Conservation (phyloP, 2,797 vertebrate species). For the Pogonophryne albipinna region DNA sequence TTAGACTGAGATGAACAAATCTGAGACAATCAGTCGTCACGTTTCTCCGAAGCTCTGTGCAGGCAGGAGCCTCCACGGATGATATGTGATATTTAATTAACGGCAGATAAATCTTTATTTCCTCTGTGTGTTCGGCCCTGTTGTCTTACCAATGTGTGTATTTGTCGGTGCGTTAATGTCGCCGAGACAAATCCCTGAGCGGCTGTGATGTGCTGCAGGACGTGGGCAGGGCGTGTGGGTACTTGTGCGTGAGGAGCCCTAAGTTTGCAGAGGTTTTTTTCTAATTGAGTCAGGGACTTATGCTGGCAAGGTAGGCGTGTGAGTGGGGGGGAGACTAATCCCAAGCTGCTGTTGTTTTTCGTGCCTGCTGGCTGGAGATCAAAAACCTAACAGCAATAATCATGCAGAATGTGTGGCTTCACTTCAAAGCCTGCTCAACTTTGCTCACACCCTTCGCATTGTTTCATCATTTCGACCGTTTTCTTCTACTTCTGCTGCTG, state of each 20-base stretch:
- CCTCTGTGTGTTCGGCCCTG: slow-evolving; percentile 40
- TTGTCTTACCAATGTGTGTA: slow-evolving; percentile 46
- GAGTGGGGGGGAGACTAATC: slow-evolving; percentile 81
- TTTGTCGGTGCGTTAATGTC: slow-evolving; percentile 57
- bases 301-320: slow-evolving; percentile 80
- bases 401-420: slow-evolving; percentile 78
- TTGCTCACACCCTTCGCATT: slow-evolving; percentile 72
- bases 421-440: slow-evolving; percentile 81
- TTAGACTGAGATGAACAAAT: not conserved
- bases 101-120: slow-evolving; percentile 45
- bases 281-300: slow-evolving; percentile 85
- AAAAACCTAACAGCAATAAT: slow-evolving; percentile 83
- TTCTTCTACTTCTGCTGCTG: slow-evolving; percentile 31
- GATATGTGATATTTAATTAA: slow-evolving; percentile 56
- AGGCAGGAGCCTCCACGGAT: slow-evolving; percentile 12
- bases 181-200: slow-evolving; percentile 60
- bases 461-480: slow-evolving; percentile 70
- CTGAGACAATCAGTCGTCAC: not conserved
- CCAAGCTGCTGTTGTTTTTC: slow-evolving; percentile 82
- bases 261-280: slow-evolving; percentile 82
- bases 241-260: slow-evolving; percentile 76
- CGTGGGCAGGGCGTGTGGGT: slow-evolving; percentile 77
- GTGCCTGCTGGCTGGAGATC: slow-evolving; percentile 83
- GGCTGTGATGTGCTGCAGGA: slow-evolving; percentile 70
- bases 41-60: not conserved